Conservation (phyloP, 2,113 vertebrate species). For the Antennarius striatus region DNA sequence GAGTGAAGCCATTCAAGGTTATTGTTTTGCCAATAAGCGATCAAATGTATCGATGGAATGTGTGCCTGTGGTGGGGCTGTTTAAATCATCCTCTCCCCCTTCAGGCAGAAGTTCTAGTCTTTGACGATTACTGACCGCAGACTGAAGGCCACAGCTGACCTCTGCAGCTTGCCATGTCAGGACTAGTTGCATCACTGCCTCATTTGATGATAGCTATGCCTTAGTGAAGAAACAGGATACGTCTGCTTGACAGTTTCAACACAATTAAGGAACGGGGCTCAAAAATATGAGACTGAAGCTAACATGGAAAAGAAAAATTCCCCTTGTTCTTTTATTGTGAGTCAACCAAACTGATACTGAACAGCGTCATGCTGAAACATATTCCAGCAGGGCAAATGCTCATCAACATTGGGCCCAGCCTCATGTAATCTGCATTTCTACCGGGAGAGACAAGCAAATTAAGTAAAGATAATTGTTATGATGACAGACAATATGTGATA, state of each 20-base stretch:
- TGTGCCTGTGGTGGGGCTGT: slow-evolving; percentile 52
- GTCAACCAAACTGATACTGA: neutral
- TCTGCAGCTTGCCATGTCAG: slow-evolving; percentile 65
- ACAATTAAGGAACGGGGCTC: slow-evolving; percentile 1
- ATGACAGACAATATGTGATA: too few species aligned
- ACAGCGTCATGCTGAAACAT: neutral
- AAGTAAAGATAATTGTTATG: too few species aligned
- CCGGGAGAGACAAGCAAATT: too few species aligned
- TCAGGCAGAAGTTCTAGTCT: slow-evolving; percentile 29
- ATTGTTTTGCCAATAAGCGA: slow-evolving; percentile 66
- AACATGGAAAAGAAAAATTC: slow-evolving; percentile 1
- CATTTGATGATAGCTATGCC: slow-evolving; percentile 22
- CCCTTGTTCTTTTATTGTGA: neutral
- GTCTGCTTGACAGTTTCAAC: slow-evolving; percentile 5
- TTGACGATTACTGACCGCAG: slow-evolving; percentile 64
- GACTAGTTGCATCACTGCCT: slow-evolving; percentile 54
- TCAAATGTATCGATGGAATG: slow-evolving; percentile 69
- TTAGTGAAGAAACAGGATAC: slow-evolving; percentile 25
- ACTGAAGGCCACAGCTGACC: slow-evolving; percentile 43
- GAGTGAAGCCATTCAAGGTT: slow-evolving; percentile 39
- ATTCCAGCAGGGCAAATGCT: neutral
- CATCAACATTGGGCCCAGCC: neutral
- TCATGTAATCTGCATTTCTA: neutral
- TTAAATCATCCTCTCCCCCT: slow-evolving; percentile 52
- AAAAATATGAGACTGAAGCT: slow-evolving; percentile 5